Evolutionary conservation across 2,888 invertebrate genomes (phyloP).

Genomic region (Troides oblongomaculatus): DNA sequence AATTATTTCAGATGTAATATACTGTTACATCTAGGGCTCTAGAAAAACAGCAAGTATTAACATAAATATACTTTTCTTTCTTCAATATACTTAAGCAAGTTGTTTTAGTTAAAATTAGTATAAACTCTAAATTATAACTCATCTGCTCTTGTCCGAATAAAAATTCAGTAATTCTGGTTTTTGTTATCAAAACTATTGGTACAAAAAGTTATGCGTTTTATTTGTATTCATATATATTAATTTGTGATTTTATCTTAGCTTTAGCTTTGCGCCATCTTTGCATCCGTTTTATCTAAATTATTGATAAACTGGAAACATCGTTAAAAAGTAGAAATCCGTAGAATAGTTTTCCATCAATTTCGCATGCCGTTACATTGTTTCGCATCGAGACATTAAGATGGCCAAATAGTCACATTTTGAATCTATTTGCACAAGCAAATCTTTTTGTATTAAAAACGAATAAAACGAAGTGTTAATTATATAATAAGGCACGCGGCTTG

Average conservation of each 20-base stretch:
- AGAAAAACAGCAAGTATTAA: neutral
- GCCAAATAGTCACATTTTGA: neutral
- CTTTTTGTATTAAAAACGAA: conserved; percentile 10
- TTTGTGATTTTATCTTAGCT: no score
- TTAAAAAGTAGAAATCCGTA: neutral
- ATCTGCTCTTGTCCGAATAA: no score
- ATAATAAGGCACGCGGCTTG: conserved; percentile 7
- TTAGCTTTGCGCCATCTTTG: neutral
- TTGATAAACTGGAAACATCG: neutral
- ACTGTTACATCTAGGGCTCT: neutral
- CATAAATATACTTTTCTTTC: no score
- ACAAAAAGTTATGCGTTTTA: no score
- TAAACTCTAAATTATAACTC: no score
- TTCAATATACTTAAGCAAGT: no score
- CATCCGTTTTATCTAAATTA: neutral
- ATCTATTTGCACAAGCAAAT: neutral
- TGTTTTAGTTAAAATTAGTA: no score
- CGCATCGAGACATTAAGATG: neutral
- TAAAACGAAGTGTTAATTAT: conserved; percentile 20
- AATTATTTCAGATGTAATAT: neutral
- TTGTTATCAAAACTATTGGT: no score
- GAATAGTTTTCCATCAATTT: neutral
- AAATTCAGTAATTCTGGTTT: no score
- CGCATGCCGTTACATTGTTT: neutral
- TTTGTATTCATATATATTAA: no score